Evolutionary conservation across 2,113 vertebrate genomes (phyloP).

Genomic region (Calypte anna): DNA sequence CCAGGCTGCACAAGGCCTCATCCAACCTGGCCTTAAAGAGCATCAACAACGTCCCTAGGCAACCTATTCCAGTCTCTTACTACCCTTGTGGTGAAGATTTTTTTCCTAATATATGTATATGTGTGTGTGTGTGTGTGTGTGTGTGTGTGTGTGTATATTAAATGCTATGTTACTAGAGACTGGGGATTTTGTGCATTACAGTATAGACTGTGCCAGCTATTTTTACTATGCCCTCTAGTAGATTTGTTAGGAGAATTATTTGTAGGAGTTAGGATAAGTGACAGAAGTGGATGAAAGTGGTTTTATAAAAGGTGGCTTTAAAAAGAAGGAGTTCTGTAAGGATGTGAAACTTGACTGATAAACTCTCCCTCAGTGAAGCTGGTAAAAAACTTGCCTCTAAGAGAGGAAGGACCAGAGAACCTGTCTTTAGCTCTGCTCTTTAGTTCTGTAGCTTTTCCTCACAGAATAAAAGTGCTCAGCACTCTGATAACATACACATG

Average conservation of each 20-base stretch:
- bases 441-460: background rate
- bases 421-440: background rate
- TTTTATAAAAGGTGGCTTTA: background rate
- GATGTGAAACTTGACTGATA: background rate
- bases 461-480: accelerated
- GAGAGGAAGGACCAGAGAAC: background rate
- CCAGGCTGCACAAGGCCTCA: no score
- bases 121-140: no score
- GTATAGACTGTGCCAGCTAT: background rate
- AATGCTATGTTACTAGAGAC: background rate
- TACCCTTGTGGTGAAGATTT: no score
- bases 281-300: background rate
- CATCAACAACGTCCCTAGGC: no score
- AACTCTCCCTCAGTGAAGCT: background rate
- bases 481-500: background rate
- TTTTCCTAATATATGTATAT: no score
- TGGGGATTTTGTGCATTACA: background rate
- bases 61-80: no score
- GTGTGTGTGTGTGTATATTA: background rate
- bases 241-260: background rate
- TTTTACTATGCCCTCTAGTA: background rate
- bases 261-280: background rate
- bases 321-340: background rate
- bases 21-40: no score
- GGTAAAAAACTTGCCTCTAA: background rate